These are phyloP conservation scores for Napeogenes inachia DNA, from an alignment of 2,888 invertebrate genomes.

Conservation along the genomic window DNA sequence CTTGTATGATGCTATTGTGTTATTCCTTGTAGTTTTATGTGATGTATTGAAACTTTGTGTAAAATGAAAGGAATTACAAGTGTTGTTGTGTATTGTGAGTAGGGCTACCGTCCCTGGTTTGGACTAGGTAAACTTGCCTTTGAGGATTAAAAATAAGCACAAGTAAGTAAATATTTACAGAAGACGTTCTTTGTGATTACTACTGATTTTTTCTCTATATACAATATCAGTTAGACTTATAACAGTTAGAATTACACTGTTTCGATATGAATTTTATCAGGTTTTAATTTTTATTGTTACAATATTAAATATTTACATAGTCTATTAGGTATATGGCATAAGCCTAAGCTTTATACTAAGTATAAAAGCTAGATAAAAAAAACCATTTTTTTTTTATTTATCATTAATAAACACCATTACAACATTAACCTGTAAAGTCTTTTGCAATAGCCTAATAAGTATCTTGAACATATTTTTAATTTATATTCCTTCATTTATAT, in stretches of 20 bases:
- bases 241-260: not conserved
- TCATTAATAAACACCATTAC: too few relatives aligned
- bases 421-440: too few relatives aligned
- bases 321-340: too few relatives aligned
- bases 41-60: slow-evolving; percentile 47
- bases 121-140: slow-evolving; percentile 44
- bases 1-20: slow-evolving; percentile 44
- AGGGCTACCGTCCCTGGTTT: slow-evolving; percentile 50
- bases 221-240: not conserved
- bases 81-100: slow-evolving; percentile 56
- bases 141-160: slow-evolving; percentile 63
- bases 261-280: not conserved
- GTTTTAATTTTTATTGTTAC: not conserved
- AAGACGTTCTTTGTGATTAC: slow-evolving; percentile 13
- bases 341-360: too few relatives aligned
- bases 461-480: too few relatives aligned
- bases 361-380: too few relatives aligned
- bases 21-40: slow-evolving; percentile 44
- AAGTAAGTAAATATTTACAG: slow-evolving; percentile 70
- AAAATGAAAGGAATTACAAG: slow-evolving; percentile 64
- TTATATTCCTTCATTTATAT: too few relatives aligned
- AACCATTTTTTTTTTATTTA: too few relatives aligned
- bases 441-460: too few relatives aligned
- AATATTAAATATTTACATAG: too few relatives aligned
- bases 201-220: not conserved